These are phyloP conservation scores for Stenoptilia bipunctidactyla DNA, from an alignment of 2,888 invertebrate species.

Conservation along the genomic window DNA sequence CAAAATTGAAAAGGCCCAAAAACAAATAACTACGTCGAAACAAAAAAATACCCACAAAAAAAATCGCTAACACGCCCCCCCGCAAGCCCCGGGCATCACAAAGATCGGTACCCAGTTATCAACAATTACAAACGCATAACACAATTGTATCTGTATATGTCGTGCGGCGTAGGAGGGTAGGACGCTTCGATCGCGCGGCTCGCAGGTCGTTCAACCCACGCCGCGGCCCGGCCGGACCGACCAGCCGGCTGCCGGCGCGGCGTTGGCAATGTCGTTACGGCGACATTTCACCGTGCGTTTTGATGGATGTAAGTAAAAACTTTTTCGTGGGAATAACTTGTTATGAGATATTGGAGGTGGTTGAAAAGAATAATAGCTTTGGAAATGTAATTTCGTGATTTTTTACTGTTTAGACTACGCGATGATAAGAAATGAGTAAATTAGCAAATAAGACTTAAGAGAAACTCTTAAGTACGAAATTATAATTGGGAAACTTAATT, in stretches of 20 bases:
- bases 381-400: too few species aligned
- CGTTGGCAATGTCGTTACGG: background rate
- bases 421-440: too few species aligned
- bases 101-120: background rate
- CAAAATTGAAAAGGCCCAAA: too few species aligned
- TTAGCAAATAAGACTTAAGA: too few species aligned
- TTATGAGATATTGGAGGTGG: background rate
- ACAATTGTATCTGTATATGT: background rate
- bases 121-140: background rate
- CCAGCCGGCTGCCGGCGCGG: background rate
- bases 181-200: conserved; percentile 49
- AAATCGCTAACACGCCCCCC: too few species aligned
- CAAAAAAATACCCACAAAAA: too few species aligned
- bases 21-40: too few species aligned
- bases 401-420: too few species aligned
- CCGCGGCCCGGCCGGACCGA: conserved; percentile 22
- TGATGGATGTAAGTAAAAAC: background rate
- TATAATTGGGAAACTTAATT: too few species aligned
- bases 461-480: too few species aligned
- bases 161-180: conserved; percentile 17
- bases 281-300: background rate
- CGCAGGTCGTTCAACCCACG: conserved; percentile 58
- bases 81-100: too few species aligned
- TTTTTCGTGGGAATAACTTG: background rate
- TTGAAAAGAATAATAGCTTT: too few species aligned